Conservation (phyloP, 92 coral and sea anemone genomes). For the Micromussa lordhowensis region DNA sequence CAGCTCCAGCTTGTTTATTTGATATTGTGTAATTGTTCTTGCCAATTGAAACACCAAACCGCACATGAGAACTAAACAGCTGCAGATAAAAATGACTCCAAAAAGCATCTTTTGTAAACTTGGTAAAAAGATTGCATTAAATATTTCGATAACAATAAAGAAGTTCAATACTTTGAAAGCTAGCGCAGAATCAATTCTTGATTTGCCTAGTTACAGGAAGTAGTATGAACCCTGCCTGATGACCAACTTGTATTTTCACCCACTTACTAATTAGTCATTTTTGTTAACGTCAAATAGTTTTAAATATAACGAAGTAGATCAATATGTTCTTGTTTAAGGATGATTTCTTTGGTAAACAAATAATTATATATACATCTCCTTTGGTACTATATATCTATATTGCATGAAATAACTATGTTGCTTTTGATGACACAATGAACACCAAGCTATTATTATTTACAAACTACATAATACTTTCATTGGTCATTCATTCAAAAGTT, state of each 20-base stretch:
- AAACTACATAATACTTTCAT: neutral
- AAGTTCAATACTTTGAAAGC: neutral
- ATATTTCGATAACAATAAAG: neutral
- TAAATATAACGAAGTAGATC: conserved; percentile 14
- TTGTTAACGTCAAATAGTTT: neutral
- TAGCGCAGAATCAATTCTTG: neutral
- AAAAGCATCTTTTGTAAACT: neutral
- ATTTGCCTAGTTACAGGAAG: neutral
- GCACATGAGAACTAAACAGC: too few species aligned
- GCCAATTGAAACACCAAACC: too few species aligned
- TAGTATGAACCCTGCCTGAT: neutral
- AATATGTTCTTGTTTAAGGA: conserved; percentile 14
- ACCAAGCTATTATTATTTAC: conserved; percentile 1
- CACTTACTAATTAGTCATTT: neutral
- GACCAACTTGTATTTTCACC: neutral
- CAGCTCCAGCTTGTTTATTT: neutral
- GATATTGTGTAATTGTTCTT: neutral
- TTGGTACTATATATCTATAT: neutral
- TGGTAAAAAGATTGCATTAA: neutral
- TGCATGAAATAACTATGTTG: neutral
- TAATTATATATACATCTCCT: conserved; percentile 22
- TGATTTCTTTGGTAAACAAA: conserved; percentile 22
- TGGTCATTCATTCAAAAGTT: neutral
- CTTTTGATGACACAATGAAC: neutral
- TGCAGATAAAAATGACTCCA: too few species aligned